These are phyloP conservation scores for Polylopha cassiicola DNA, from an alignment of 2,888 invertebrate species.

Conservation along the genomic window DNA sequence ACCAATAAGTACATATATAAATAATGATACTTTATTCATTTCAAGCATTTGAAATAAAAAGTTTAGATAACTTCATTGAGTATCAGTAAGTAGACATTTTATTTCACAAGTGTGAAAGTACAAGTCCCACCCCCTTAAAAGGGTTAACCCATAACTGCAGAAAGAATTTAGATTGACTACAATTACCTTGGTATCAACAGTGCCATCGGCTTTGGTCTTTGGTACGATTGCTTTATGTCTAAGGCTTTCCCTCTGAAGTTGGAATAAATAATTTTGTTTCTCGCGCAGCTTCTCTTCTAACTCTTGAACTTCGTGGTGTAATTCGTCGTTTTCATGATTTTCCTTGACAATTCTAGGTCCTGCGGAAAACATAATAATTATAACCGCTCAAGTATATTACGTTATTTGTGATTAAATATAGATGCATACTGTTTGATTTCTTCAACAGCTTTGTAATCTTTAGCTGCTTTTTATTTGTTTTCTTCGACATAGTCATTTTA, in stretches of 20 bases:
- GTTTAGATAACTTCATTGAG: too few relatives aligned
- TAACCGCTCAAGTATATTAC: too few relatives aligned
- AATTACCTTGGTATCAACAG: constrained; percentile 9
- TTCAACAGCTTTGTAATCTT: constrained; percentile 18
- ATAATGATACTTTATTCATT: too few relatives aligned
- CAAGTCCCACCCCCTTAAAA: too few relatives aligned
- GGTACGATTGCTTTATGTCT: constrained; percentile 1
- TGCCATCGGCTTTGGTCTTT: not conserved
- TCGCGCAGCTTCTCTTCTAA: constrained; percentile 15
- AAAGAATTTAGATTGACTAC: not conserved
- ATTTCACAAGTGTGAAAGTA: too few relatives aligned
- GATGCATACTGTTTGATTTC: constrained; percentile 11
- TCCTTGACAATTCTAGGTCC: constrained; percentile 11
- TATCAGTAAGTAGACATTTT: too few relatives aligned
- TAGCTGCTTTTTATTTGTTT: constrained; percentile 18
- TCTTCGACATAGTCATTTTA: constrained; percentile 16
- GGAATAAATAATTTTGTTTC: constrained; percentile 17
- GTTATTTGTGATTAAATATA: not conserved
- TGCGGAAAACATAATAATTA: not conserved
- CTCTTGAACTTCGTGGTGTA: constrained; percentile 10
- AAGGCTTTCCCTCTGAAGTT: constrained; percentile 13
- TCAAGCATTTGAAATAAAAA: too few relatives aligned
- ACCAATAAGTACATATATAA: too few relatives aligned
- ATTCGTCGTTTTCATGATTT: constrained; percentile 8
- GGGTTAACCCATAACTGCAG: too few relatives aligned